phyloP scores from a whole-genome alignment of 2,113 vertebrate species.

The Burhinus bistriatus region DNA sequence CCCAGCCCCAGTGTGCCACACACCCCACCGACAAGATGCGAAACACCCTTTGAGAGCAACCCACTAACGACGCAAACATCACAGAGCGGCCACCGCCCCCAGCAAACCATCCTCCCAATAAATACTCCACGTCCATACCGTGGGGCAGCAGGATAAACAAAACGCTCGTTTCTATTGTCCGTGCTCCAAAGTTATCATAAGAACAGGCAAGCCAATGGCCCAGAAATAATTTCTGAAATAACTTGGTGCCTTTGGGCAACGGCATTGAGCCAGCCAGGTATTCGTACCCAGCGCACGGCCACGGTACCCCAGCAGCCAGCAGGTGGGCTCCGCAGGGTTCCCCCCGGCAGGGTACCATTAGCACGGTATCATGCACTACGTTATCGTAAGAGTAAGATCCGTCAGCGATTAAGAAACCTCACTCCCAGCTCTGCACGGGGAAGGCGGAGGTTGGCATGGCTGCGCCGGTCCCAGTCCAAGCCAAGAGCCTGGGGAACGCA shows the following conservation, averaged over 20 bases:
- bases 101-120: background rate
- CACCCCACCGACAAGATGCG: rapidly evolving
- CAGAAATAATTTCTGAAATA: background rate
- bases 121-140: rapidly evolving
- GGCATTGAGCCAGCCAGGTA: background rate
- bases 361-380: rapidly evolving
- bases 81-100: background rate
- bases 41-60: background rate
- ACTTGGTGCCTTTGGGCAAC: background rate
- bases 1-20: background rate
- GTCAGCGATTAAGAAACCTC: too few relatives aligned
- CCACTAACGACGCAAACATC: rapidly evolving
- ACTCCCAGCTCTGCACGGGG: too few relatives aligned
- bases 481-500: too few relatives aligned
- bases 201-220: background rate
- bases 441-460: too few relatives aligned
- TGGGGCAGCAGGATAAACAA: background rate
- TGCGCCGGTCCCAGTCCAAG: too few relatives aligned
- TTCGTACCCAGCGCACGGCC: background rate
- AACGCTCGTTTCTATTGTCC: rapidly evolving
- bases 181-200: rapidly evolving
- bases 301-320: background rate
- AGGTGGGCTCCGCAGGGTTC: rapidly evolving
- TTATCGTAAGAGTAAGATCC: background rate
- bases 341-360: background rate